Conservation (phyloP, 2,797 vertebrate genomes). For the Cirrhinus mrigala region DNA sequence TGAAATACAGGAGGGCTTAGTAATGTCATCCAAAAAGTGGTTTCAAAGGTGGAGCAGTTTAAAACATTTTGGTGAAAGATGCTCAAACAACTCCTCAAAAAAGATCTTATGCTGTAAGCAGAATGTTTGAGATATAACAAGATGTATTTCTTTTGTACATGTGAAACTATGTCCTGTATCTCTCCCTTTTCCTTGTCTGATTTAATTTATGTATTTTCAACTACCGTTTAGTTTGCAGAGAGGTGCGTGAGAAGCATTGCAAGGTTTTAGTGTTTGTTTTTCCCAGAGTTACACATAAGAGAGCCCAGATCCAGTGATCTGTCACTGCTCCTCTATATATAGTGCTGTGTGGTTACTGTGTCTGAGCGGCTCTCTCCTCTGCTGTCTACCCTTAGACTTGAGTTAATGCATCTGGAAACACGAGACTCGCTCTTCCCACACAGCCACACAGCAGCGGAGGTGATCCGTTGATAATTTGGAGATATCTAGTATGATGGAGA, state of each 20-base stretch:
- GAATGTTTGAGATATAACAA: not conserved
- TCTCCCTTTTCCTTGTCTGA: not conserved
- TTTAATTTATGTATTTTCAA: slow-evolving; percentile 15
- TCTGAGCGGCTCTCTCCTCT: slow-evolving; percentile 28
- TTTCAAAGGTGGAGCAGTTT: not conserved
- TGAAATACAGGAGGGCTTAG: not conserved
- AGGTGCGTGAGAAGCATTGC: slow-evolving; percentile 9
- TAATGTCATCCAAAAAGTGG: not conserved
- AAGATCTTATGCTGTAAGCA: not conserved
- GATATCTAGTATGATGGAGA: slow-evolving; percentile 16
- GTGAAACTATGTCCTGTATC: not conserved
- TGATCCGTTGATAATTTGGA: slow-evolving; percentile 10
- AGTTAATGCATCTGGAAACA: slow-evolving; percentile 24
- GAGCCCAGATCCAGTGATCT: slow-evolving; percentile 28
- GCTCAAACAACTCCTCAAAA: not conserved
- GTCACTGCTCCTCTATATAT: slow-evolving; percentile 47
- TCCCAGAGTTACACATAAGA: slow-evolving; percentile 25
- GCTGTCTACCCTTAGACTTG: slow-evolving; percentile 15
- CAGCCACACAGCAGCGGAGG: not conserved
- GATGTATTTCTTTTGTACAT: not conserved
- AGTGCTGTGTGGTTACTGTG: slow-evolving; percentile 38
- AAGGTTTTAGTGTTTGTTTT: slow-evolving; percentile 37
- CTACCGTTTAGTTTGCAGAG: not conserved
- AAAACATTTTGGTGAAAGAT: not conserved
- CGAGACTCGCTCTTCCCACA: not conserved